Conservation (phyloP, 1,140 invertebrate genomes). For the Camponotus pennsylvanicus region DNA sequence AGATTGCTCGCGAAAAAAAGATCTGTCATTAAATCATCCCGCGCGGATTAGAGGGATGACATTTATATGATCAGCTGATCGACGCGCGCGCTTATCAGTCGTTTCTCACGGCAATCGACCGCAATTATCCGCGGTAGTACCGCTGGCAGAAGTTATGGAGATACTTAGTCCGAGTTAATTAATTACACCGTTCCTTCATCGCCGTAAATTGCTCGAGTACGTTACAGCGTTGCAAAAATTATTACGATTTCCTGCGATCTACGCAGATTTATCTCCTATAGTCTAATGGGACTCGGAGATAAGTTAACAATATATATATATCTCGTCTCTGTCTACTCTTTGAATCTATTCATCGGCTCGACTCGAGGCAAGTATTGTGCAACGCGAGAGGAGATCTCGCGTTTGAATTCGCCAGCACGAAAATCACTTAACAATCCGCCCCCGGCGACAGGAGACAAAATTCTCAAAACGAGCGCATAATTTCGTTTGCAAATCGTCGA, state of each 20-base stretch:
- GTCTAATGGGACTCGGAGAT: slow-evolving; percentile 15
- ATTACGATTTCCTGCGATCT: slow-evolving; percentile 53
- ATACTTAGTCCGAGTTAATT: slow-evolving; percentile 59
- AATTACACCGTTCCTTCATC: slow-evolving; percentile 52
- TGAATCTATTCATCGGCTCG: not conserved
- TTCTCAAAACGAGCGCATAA: slow-evolving; percentile 51
- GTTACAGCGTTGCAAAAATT: slow-evolving; percentile 16
- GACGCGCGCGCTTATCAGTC: slow-evolving; percentile 53
- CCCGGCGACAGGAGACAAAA: slow-evolving; percentile 36
- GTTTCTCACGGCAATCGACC: slow-evolving; percentile 53
- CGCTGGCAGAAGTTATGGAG: slow-evolving; percentile 44
- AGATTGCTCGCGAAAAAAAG: not conserved
- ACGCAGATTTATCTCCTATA: slow-evolving; percentile 34
- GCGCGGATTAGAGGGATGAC: slow-evolving; percentile 19
- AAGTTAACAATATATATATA: not conserved
- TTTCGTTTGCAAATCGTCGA: slow-evolving; percentile 33
- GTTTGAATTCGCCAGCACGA: slow-evolving; percentile 36
- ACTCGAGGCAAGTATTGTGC: slow-evolving; percentile 3
- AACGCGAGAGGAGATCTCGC: slow-evolving; percentile 24
- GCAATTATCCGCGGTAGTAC: slow-evolving; percentile 46
- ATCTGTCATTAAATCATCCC: slow-evolving; percentile 33
- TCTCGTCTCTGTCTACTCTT: not conserved
- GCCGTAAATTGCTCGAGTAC: slow-evolving; percentile 32
- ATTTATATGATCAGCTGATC: slow-evolving; percentile 53
- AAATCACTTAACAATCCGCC: slow-evolving; percentile 41